Evolutionary conservation across 2,797 vertebrate species (phyloP).

Genomic region (Argentina silus): DNA sequence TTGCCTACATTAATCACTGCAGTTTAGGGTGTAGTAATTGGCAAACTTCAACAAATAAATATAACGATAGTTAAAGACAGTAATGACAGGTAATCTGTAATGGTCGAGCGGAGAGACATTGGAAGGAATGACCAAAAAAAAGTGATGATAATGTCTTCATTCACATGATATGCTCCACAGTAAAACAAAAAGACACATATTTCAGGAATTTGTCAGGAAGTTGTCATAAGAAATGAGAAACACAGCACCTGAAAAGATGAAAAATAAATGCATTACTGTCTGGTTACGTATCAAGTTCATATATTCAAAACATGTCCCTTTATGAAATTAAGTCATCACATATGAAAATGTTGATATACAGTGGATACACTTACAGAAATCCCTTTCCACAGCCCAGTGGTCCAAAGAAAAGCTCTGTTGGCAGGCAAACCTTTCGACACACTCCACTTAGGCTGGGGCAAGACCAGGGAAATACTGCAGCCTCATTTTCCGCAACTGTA

Average conservation of each 20-base stretch:
- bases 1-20: background rate
- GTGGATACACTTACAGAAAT: slow-evolving; percentile 69
- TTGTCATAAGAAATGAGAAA: slow-evolving; percentile 77
- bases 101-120: background rate
- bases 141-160: background rate
- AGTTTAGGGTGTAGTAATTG: background rate
- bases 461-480: slow-evolving; percentile 75
- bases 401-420: slow-evolving; percentile 80
- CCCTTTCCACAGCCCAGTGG: slow-evolving; percentile 80
- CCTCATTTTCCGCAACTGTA: slow-evolving; percentile 71
- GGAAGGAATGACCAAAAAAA: background rate
- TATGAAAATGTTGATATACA: background rate
- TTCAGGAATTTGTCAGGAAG: slow-evolving; percentile 1
- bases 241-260: slow-evolving; percentile 74
- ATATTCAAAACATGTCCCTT: background rate
- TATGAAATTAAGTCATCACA: background rate
- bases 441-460: slow-evolving; percentile 75
- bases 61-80: background rate
- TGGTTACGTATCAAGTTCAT: background rate
- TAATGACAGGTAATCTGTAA: background rate
- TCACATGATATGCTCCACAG: background rate
- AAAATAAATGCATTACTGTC: background rate
- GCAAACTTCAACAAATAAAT: background rate
- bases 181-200: background rate
- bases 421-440: slow-evolving; percentile 77